These are phyloP conservation scores for Tipula helvola DNA, from an alignment of 2,888 invertebrate species.

Conservation along the genomic window DNA sequence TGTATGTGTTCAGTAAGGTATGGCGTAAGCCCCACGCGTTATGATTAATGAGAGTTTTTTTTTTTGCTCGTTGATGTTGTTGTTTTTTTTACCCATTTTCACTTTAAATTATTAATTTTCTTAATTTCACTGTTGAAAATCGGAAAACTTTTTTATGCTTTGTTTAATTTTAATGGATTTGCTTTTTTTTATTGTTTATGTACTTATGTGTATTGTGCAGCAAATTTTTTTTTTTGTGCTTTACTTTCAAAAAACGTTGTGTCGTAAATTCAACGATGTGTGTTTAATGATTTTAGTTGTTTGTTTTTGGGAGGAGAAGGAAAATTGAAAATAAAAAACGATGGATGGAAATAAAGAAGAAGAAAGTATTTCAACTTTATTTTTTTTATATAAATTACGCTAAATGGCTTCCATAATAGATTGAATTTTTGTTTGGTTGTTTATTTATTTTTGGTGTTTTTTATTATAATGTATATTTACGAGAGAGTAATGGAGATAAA, in stretches of 20 bases:
- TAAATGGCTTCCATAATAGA: not conserved
- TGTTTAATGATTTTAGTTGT: not conserved
- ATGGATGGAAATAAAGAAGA: not conserved
- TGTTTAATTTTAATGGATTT: not conserved
- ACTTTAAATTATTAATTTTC: not conserved
- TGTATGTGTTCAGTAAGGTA: no score
- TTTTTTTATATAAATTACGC: not conserved
- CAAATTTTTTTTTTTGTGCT: not conserved
- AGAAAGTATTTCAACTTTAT: not conserved
- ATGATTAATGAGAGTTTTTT: not conserved
- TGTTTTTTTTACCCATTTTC: not conserved
- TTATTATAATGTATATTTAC: not conserved
- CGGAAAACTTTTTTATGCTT: not conserved
- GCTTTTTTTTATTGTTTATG: not conserved
- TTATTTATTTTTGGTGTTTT: not conserved
- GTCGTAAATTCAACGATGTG: not conserved
- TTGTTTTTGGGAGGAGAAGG: not conserved
- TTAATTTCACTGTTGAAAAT: not conserved
- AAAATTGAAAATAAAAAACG: not conserved
- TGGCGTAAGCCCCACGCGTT: not conserved
- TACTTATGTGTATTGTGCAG: not conserved
- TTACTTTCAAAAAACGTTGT: not conserved
- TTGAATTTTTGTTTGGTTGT: not conserved
- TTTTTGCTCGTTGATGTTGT: not conserved
- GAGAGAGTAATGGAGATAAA: not conserved